phyloP scores from a whole-genome alignment of 2,888 invertebrate species.

The Diplazon laetatorius region DNA sequence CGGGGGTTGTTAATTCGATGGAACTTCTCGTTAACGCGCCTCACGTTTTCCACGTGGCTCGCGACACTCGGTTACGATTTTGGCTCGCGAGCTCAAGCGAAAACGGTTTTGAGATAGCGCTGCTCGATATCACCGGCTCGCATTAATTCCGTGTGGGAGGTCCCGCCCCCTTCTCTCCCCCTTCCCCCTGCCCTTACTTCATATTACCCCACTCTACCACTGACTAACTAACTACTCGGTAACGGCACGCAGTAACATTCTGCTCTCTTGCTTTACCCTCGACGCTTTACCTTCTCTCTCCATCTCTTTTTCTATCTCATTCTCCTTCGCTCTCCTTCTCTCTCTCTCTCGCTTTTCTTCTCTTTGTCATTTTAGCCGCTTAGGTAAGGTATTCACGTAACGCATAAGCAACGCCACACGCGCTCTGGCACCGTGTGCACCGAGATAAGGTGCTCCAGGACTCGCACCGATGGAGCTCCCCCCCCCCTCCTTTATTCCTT shows the following conservation, averaged over 20 bases:
- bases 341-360: constrained; percentile 5
- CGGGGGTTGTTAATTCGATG: constrained; percentile 54
- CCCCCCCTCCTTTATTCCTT: no score
- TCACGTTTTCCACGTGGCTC: constrained; percentile 76
- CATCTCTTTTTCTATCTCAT: no score
- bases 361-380: constrained; percentile 60
- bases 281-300: not conserved
- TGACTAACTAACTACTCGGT: constrained; percentile 70
- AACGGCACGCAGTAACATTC: constrained; percentile 70
- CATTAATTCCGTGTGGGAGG: constrained; percentile 74
- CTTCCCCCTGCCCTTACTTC: no score
- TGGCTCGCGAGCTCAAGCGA: constrained; percentile 37
- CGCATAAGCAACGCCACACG: constrained; percentile 81
- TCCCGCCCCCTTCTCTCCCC: constrained; percentile 64
- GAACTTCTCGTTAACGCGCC: constrained; percentile 78
- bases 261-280: constrained; percentile 31
- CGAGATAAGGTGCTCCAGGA: constrained; percentile 76
- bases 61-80: constrained; percentile 38
- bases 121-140: constrained; percentile 74
- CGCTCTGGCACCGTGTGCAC: constrained; percentile 81
- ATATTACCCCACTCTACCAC: no score
- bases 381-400: constrained; percentile 82
- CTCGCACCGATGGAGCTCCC: constrained; percentile 61
- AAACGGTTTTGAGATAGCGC: constrained; percentile 75
- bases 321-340: constrained; percentile 36